Evolutionary conservation across 2,797 vertebrate genomes (phyloP).

Genomic region (Ptychadena robeensis): DNA sequence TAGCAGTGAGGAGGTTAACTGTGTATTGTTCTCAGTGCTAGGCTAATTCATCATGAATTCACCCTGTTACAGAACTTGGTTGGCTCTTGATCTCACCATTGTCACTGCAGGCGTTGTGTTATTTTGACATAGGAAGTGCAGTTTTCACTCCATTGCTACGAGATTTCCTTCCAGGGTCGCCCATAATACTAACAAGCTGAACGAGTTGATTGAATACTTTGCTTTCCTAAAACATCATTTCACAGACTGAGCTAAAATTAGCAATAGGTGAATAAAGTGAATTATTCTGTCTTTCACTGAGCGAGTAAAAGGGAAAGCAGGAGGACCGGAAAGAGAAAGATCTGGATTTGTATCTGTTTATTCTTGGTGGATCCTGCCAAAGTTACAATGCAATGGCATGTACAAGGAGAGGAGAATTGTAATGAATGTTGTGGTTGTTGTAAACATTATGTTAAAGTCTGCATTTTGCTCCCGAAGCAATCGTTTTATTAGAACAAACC

Average conservation of each 20-base stretch:
- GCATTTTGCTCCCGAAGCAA: conserved; percentile 5
- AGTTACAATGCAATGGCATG: conserved; percentile 18
- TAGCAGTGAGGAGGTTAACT: not conserved
- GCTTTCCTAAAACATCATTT: conserved; percentile 52
- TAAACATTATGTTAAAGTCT: conserved; percentile 14
- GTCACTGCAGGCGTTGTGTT: conserved; percentile 20
- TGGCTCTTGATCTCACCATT: conserved; percentile 10
- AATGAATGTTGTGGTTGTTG: conserved; percentile 14
- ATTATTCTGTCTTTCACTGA: conserved; percentile 24
- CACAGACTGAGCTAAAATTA: conserved; percentile 53
- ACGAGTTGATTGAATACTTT: conserved; percentile 53
- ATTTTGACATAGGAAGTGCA: conserved; percentile 53
- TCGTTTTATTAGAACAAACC: not conserved
- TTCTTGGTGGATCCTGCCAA: conserved; percentile 14
- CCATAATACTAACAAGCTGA: conserved; percentile 55
- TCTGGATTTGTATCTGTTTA: conserved; percentile 37
- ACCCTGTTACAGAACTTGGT: not conserved
- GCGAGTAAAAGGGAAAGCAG: conserved; percentile 44
- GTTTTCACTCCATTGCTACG: conserved; percentile 47
- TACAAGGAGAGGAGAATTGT: conserved; percentile 14
- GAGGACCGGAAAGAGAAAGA: conserved; percentile 23
- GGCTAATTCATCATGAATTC: conserved; percentile 12
- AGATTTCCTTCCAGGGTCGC: conserved; percentile 51
- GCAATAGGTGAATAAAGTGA: conserved; percentile 36
- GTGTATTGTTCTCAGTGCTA: not conserved